These are phyloP conservation scores for Hippocampus kuda DNA, from an alignment of 2,797 vertebrate genomes.

Conservation along the genomic window DNA sequence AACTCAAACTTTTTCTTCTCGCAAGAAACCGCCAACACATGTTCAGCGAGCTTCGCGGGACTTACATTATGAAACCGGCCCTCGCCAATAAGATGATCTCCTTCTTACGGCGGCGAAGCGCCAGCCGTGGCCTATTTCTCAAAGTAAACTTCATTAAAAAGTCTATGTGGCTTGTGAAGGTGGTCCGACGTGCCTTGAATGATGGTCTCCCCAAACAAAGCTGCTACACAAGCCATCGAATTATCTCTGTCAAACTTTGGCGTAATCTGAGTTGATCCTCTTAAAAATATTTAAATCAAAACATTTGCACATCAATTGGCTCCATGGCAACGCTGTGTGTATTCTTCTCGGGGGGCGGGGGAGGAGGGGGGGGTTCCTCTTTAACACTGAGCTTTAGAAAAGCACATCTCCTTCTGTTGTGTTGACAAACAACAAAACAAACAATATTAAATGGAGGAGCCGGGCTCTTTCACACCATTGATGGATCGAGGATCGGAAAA, in stretches of 20 bases:
- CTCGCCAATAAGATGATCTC: not conserved
- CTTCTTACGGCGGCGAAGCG: slow-evolving; percentile 5
- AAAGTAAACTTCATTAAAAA: slow-evolving; percentile 75
- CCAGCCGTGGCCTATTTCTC: slow-evolving; percentile 52
- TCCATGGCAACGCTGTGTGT: slow-evolving; percentile 73
- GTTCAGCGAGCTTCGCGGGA: not conserved
- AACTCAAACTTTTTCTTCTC: slow-evolving; percentile 20
- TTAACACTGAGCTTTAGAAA: slow-evolving; percentile 73
- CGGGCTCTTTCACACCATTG: slow-evolving; percentile 61
- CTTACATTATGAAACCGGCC: slow-evolving; percentile 17
- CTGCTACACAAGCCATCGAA: slow-evolving; percentile 77
- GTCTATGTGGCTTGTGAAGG: slow-evolving; percentile 66
- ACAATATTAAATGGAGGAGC: slow-evolving; percentile 70
- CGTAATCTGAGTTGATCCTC: slow-evolving; percentile 81
- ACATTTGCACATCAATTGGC: slow-evolving; percentile 77
- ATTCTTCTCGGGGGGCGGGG: slow-evolving; percentile 60
- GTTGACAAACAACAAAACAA: slow-evolving; percentile 80
- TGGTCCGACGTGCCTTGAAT: slow-evolving; percentile 73
- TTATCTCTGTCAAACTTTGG: slow-evolving; percentile 81
- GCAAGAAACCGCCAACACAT: not conserved
- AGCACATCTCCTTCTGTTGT: slow-evolving; percentile 72
- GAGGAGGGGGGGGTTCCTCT: slow-evolving; percentile 55
- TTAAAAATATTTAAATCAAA: slow-evolving; percentile 81
- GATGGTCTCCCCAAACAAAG: slow-evolving; percentile 72
- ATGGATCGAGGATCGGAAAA: slow-evolving; percentile 60